A percentile compares a stretch with the other conserved stretches of the same genome.
phyloP scores from a whole-genome alignment of 2,888 invertebrate genomes.

The Plebejus anna region DNA sequence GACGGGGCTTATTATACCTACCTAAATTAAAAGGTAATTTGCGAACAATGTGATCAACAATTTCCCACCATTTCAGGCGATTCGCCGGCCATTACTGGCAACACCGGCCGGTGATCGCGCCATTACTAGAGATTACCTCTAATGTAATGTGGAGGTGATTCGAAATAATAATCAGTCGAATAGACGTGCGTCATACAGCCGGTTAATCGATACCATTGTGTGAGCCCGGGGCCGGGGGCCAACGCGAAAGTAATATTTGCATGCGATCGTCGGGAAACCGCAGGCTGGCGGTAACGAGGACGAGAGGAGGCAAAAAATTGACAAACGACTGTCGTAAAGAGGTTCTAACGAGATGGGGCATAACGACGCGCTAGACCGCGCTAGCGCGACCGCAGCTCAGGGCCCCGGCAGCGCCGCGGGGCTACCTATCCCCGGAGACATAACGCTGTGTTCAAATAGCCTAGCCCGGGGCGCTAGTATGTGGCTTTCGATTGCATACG shows the following conservation, averaged over 20 bases:
- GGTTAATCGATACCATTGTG: constrained; percentile 62
- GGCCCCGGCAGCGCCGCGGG: constrained; percentile 41
- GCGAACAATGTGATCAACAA: constrained; percentile 27
- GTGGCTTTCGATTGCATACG: constrained; percentile 38
- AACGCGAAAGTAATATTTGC: constrained; percentile 18
- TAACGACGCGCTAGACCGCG: constrained; percentile 40
- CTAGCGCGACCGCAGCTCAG: constrained; percentile 33
- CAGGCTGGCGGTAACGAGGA: constrained; percentile 38
- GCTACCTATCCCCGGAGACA: constrained; percentile 42
- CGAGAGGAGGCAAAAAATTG: constrained; percentile 37
- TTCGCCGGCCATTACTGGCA: constrained; percentile 49
- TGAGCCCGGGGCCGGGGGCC: constrained; percentile 32
- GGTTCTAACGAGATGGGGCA: constrained; percentile 56
- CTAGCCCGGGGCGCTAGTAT: constrained; percentile 47
- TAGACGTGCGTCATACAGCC: constrained; percentile 52
- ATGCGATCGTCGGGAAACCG: constrained; percentile 35
- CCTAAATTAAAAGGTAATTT: constrained; percentile 23
- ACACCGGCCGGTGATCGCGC: constrained; percentile 55
- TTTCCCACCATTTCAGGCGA: constrained; percentile 40
- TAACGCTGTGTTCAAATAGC: constrained; percentile 51
- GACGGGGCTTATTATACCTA: constrained; percentile 8
- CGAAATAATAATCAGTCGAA: constrained; percentile 77
- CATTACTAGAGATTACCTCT: constrained; percentile 72
- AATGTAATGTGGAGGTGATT: constrained; percentile 75
- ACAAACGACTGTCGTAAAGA: constrained; percentile 50